These are phyloP conservation scores for Heterotilapia buettikoferi DNA, from an alignment of 2,113 vertebrate genomes.

Conservation along the genomic window DNA sequence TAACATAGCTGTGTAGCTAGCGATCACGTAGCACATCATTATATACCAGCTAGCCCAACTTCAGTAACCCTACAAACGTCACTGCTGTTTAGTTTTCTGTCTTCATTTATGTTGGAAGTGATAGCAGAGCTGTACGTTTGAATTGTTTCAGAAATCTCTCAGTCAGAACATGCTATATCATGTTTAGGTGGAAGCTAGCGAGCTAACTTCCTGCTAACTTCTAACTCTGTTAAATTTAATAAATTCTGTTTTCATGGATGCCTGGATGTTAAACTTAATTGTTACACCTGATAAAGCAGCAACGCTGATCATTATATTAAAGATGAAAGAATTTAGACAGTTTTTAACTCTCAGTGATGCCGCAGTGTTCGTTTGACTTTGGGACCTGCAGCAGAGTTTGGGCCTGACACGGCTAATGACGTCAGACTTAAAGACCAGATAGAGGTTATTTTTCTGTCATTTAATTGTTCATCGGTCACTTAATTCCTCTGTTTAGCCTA, in stretches of 20 bases:
- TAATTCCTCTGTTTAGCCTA: neutral
- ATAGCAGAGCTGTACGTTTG: accelerated
- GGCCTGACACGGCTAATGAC: accelerated
- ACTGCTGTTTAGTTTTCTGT: too few relatives aligned
- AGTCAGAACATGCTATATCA: neutral
- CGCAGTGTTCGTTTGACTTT: accelerated
- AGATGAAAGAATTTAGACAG: neutral
- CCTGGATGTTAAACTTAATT: accelerated
- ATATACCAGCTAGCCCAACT: too few relatives aligned
- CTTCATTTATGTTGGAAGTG: too few relatives aligned
- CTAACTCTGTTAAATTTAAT: accelerated
- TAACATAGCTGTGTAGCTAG: too few relatives aligned
- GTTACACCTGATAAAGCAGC: neutral
- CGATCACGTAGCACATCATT: too few relatives aligned
- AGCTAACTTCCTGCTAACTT: neutral
- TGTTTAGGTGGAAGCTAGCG: accelerated
- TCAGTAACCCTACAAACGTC: too few relatives aligned
- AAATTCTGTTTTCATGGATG: accelerated
- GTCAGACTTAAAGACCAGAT: accelerated
- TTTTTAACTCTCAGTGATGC: neutral
- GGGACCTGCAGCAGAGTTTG: accelerated
- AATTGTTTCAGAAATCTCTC: accelerated
- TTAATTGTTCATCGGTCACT: neutral
- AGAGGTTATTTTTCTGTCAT: neutral
- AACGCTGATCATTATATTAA: accelerated